These are phyloP conservation scores for Amphiprion percula DNA, from an alignment of 2,113 vertebrate species.

Conservation along the genomic window DNA sequence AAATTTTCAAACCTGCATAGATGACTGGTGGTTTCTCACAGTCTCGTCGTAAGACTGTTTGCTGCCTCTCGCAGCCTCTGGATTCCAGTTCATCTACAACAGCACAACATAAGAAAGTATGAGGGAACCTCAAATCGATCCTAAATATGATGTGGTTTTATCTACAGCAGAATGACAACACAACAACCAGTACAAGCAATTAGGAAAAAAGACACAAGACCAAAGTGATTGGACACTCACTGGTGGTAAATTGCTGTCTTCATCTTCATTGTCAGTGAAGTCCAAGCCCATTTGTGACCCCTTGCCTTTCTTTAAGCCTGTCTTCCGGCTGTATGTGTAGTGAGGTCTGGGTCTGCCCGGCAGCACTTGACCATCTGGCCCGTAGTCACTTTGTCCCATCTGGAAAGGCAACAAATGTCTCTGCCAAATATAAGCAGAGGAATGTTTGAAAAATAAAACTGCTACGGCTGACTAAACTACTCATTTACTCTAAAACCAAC, in stretches of 20 bases:
- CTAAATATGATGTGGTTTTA: not conserved
- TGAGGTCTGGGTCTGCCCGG: constrained; percentile 70
- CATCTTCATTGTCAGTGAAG: constrained; percentile 76
- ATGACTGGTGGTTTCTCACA: constrained; percentile 33
- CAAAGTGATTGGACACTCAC: constrained; percentile 41
- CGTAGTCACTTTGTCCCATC: constrained; percentile 63
- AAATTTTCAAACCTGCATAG: constrained; percentile 65
- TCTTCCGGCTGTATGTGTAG: constrained; percentile 77
- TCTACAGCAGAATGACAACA: not conserved
- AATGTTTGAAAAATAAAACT: constrained; percentile 10
- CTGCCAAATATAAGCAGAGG: constrained; percentile 67
- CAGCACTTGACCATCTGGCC: constrained; percentile 43
- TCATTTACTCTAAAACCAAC: not conserved
- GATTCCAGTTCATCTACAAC: constrained; percentile 50
- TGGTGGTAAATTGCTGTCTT: constrained; percentile 60
- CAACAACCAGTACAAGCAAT: not conserved
- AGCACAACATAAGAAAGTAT: constrained; percentile 8
- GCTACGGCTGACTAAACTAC: not conserved
- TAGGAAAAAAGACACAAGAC: not conserved
- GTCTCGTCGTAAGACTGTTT: constrained; percentile 41
- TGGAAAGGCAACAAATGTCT: constrained; percentile 84
- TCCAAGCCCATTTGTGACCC: constrained; percentile 48
- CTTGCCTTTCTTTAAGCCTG: constrained; percentile 47
- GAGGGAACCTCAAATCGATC: not conserved
- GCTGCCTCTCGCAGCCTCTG: constrained; percentile 27